These are phyloP conservation scores for Paraplagusia blochii DNA, from an alignment of 2,113 vertebrate species.

Conservation along the genomic window DNA sequence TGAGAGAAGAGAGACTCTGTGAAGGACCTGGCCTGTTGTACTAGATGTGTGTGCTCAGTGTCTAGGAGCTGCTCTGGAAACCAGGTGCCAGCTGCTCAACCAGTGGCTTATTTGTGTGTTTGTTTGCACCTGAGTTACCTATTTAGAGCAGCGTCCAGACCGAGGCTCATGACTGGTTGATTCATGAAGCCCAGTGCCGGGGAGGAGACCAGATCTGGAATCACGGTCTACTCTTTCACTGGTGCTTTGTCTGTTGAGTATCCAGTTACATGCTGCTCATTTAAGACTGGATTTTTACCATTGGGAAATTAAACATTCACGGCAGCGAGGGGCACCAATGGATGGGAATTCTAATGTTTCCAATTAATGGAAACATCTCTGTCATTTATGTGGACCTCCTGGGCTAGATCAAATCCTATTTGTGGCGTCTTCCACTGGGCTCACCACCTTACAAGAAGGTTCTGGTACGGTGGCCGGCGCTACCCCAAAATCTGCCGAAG, in stretches of 20 bases:
- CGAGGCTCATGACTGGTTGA: constrained; percentile 30
- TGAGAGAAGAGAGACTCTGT: constrained; percentile 40
- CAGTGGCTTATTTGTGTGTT: constrained; percentile 37
- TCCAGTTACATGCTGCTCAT: constrained; percentile 48
- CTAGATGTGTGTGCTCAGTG: constrained; percentile 5
- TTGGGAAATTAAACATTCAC: constrained; percentile 26
- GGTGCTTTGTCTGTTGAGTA: constrained; percentile 48
- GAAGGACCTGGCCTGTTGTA: constrained; percentile 29
- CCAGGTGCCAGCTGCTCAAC: constrained; percentile 39
- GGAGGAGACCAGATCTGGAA: constrained; percentile 38
- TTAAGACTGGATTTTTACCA: constrained; percentile 29
- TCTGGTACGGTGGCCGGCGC: no score
- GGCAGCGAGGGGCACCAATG: constrained; percentile 8
- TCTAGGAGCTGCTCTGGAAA: constrained; percentile 27
- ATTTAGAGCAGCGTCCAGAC: constrained; percentile 28
- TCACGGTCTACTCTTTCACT: constrained; percentile 60
- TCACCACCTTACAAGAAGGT: no score
- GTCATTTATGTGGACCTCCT: no score
- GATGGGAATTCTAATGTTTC: no score
- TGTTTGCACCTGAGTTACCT: constrained; percentile 25
- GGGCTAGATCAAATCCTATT: no score
- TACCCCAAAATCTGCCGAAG: no score
- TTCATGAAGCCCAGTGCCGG: constrained; percentile 46
- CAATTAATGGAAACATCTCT: no score
- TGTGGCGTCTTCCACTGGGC: no score